Base-by-base conservation (phyloP, 2,888 invertebrate genomes). In the Meganola albula region DNA sequence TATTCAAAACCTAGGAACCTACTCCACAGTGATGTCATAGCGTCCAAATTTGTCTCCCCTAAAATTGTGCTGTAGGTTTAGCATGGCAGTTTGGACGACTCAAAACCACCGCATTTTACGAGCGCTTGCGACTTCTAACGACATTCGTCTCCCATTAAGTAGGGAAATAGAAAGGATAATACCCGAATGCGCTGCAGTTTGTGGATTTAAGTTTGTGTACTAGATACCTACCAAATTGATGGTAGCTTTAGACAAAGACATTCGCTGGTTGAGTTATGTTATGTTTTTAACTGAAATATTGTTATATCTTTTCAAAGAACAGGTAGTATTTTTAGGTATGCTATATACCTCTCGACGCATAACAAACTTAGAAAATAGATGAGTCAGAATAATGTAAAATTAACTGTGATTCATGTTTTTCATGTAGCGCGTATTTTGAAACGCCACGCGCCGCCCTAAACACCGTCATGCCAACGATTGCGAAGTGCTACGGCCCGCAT, bases 111-210 rank as follows among this genome's bases (percentile, higher is more conserved):
- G 69, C 68, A 67, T 74, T 79, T 79, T 74, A 78, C 74, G 76
- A 74, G 72, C 72, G 64, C 73, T 76, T 69, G 67, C 64, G 66
- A 77, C 67, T 73, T 70, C 73, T 75, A 80, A 79, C 78, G 78
- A 78, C 74, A 78, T 78, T 75, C 74, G 66, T 78, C 77, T 74
- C 63, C 69, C 76, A 77, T 76, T 82, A 79, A 78, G 68, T 73
- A 69, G 71, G 68, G 66, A 72, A 72, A 76, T 74, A 72, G 70
- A 64, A 68, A 62, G 73, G 74, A 75, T 79, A 77, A 77, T 77
- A 60, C 70, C 63, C 53, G 37, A 64, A 68, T 72, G 70, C 69
- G 66, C 59, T 58, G 66, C 72, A 75, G 70, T 80, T 76, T 76
- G 77, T 71, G 74, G 70, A 71, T 66, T 65, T 64, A 72, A 74